These are phyloP conservation scores for Hipposideros armiger DNA, from an alignment of 2,113 vertebrate species.

Conservation along the genomic window DNA sequence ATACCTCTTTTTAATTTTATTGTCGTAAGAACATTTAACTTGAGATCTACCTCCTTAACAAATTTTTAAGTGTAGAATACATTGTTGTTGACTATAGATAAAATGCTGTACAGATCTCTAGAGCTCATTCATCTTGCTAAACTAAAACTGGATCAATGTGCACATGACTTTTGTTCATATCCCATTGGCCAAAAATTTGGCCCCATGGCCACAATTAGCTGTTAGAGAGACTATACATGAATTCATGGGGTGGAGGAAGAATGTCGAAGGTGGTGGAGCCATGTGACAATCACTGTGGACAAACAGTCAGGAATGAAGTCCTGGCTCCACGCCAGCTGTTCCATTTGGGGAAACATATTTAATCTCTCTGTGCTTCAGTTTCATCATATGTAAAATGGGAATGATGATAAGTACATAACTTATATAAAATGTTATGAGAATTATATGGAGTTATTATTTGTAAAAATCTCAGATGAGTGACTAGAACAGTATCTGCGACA, in stretches of 20 bases:
- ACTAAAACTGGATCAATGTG: background rate
- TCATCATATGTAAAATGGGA: background rate
- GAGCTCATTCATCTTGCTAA: background rate
- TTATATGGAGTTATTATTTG: background rate
- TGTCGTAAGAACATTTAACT: background rate
- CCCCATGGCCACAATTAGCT: background rate
- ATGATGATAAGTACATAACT: background rate
- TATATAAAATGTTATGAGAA: background rate
- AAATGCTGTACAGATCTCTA: background rate
- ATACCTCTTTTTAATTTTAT: background rate
- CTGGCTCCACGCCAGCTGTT: background rate
- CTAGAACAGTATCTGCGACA: background rate
- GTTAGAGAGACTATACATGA: background rate
- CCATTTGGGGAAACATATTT: background rate
- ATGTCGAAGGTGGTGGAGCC: background rate
- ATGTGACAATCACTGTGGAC: background rate
- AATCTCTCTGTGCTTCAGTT: background rate
- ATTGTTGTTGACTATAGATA: background rate
- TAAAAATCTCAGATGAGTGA: background rate
- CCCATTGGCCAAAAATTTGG: background rate
- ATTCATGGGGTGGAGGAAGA: accelerated
- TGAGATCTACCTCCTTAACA: background rate
- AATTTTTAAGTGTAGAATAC: background rate
- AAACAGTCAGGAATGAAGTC: background rate
- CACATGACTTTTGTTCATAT: background rate